A percentile compares a stretch with the other conserved stretches of the same genome.
phyloP scores from a whole-genome alignment of 2,888 invertebrate genomes.

The Nycteola revayana region DNA sequence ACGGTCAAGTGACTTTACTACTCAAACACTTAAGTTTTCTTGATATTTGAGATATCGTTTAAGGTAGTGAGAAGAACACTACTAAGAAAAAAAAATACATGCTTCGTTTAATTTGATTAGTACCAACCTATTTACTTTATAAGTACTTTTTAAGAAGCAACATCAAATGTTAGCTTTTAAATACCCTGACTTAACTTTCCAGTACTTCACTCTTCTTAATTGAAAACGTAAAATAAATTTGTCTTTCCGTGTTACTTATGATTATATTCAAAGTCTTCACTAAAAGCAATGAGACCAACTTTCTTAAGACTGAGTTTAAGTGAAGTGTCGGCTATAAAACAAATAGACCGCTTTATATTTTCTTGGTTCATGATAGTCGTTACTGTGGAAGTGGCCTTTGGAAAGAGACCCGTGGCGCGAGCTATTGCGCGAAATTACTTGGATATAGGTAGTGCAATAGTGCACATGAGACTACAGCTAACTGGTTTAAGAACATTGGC shows the following conservation, averaged over 20 bases:
- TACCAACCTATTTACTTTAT: too few species aligned
- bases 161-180: too few species aligned
- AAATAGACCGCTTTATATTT: constrained; percentile 43
- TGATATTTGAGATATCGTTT: too few species aligned
- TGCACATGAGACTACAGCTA: constrained; percentile 41
- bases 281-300: constrained; percentile 18
- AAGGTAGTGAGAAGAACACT: too few species aligned
- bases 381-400: constrained; percentile 42
- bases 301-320: constrained; percentile 16
- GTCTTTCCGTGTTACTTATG: constrained; percentile 6
- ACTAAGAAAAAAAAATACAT: too few species aligned
- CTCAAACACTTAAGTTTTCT: too few species aligned
- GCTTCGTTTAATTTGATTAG: too few species aligned
- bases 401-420: constrained; percentile 45
- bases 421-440: constrained; percentile 50
- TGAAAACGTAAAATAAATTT: constrained; percentile 5
- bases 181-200: too few species aligned
- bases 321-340: constrained; percentile 33
- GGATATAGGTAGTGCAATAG: constrained; percentile 43
- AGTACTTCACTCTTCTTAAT: constrained; percentile 4
- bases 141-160: too few species aligned
- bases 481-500: constrained; percentile 27
- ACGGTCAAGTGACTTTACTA: too few species aligned
- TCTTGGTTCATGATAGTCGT: constrained; percentile 43
- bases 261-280: constrained; percentile 4